Percentiles rank a stretch among this genome's conserved stretches.
phyloP scores from a whole-genome alignment of 2,113 vertebrate species.

The Piprites chloris region DNA sequence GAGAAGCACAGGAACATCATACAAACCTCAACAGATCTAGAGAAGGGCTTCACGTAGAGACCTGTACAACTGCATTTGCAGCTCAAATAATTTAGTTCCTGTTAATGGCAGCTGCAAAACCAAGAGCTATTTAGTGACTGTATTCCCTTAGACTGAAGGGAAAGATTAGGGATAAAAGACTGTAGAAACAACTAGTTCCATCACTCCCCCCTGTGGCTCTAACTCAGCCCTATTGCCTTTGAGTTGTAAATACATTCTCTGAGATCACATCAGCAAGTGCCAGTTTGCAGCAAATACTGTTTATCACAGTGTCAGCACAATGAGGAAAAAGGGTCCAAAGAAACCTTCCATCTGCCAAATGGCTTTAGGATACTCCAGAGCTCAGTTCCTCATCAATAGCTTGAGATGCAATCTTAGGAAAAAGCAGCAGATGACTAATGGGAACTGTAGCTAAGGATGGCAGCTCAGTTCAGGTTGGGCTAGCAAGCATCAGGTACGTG shows the following conservation, averaged over 20 bases:
- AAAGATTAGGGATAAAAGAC: conserved; percentile 10
- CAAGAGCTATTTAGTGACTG: neutral
- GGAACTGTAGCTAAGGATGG: neutral
- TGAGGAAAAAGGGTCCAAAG: neutral
- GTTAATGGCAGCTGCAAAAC: neutral
- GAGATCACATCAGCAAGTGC: neutral
- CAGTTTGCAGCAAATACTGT: neutral
- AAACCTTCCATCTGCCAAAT: conserved; percentile 9
- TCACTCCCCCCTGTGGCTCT: neutral
- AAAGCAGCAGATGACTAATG: conserved; percentile 23
- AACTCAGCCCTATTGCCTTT: neutral
- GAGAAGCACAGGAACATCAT: neutral
- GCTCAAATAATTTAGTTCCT: neutral
- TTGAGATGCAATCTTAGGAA: neutral
- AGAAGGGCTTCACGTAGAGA: neutral
- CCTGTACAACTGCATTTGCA: neutral
- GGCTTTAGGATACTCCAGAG: neutral
- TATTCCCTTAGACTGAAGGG: neutral
- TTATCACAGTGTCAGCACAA: neutral
- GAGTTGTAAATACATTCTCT: neutral
- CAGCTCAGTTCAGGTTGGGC: neutral
- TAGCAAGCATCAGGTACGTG: neutral
- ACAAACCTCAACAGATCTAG: neutral
- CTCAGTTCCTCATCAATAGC: neutral
- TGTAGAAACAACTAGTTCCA: neutral